Percentiles rank a stretch among this genome's conserved stretches.
phyloP scores from a whole-genome alignment of 2,797 vertebrate species.

The Botia almorhae region DNA sequence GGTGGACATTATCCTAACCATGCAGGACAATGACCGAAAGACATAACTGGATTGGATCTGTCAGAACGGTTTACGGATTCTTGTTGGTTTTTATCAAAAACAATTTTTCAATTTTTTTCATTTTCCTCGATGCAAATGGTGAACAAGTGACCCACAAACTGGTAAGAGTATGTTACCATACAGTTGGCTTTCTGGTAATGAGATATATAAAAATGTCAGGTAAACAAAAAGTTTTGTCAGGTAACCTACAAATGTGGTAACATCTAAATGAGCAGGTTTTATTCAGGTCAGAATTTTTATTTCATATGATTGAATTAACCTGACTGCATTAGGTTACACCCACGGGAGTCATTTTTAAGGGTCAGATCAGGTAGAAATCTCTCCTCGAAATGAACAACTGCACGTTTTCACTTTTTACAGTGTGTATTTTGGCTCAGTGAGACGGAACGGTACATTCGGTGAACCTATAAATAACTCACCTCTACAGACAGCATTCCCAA shows the following conservation, averaged over 20 bases:
- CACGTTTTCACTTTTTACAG: slow-evolving; percentile 41
- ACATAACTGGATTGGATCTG: slow-evolving; percentile 64
- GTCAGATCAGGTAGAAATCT: slow-evolving; percentile 23
- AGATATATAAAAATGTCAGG: slow-evolving; percentile 1
- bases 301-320: slow-evolving; percentile 14
- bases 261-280: slow-evolving; percentile 18
- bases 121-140: slow-evolving; percentile 59
- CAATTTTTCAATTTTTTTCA: slow-evolving; percentile 57
- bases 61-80: slow-evolving; percentile 62
- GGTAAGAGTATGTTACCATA: slow-evolving; percentile 43
- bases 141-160: slow-evolving; percentile 56
- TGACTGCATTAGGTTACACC: slow-evolving; percentile 1
- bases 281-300: slow-evolving; percentile 38
- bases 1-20: slow-evolving; percentile 39
- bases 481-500: slow-evolving; percentile 57
- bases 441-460: slow-evolving; percentile 53
- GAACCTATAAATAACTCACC: slow-evolving; percentile 44
- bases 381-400: slow-evolving; percentile 27
- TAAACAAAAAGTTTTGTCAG: neutral
- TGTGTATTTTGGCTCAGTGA: slow-evolving; percentile 45
- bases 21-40: slow-evolving; percentile 59
- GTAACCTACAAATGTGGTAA: neutral
- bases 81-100: slow-evolving; percentile 59
- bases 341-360: neutral
- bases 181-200: slow-evolving; percentile 49